phyloP scores from a whole-genome alignment of 2,113 vertebrate genomes.

The Urocolius indicus region DNA sequence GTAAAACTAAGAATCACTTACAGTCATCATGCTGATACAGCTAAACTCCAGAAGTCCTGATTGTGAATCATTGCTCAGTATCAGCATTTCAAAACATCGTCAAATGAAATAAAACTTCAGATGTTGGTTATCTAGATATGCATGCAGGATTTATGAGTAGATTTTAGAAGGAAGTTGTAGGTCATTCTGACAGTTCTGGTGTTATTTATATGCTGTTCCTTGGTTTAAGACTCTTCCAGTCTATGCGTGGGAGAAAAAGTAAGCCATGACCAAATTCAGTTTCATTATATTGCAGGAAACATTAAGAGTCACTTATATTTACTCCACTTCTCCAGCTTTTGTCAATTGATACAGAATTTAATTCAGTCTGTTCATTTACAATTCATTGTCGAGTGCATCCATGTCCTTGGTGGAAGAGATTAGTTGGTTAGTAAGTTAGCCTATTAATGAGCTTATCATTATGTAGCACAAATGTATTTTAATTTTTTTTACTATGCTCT shows the following conservation, averaged over 20 bases:
- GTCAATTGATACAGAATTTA: background rate
- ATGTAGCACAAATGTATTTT: background rate
- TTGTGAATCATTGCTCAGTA: background rate
- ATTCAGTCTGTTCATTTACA: background rate
- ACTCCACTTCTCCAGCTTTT: background rate
- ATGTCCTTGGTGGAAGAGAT: background rate
- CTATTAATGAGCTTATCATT: background rate
- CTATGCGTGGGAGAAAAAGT: constrained; percentile 34
- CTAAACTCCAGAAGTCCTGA: background rate
- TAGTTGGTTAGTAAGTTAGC: background rate
- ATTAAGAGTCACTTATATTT: background rate
- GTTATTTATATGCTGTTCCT: constrained; percentile 47
- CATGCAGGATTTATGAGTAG: constrained; percentile 20
- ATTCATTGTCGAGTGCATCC: background rate
- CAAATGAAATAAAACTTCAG: background rate
- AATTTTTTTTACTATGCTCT: background rate
- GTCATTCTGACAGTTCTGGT: constrained; percentile 48
- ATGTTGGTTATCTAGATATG: constrained; percentile 26
- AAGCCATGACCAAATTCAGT: constrained; percentile 21
- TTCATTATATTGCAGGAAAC: background rate
- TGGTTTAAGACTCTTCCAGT: constrained; percentile 4
- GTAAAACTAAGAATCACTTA: background rate
- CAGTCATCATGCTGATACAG: background rate
- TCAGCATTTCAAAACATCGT: constrained; percentile 5
- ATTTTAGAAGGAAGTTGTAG: constrained; percentile 39